Evolutionary conservation across 1,140 invertebrate species (phyloP).

Genomic region (Temnothorax longispinosus): DNA sequence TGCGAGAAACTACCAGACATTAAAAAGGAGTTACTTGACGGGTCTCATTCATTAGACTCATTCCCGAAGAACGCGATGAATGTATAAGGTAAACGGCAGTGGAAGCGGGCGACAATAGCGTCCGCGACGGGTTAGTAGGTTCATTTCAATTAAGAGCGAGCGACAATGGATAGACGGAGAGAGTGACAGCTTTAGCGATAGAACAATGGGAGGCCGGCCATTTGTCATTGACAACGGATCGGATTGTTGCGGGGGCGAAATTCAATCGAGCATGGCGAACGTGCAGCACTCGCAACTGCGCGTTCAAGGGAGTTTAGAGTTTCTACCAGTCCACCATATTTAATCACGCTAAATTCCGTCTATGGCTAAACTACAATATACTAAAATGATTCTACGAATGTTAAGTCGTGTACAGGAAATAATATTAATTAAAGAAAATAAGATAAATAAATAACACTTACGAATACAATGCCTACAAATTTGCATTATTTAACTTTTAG

Average conservation of each 20-base stretch:
- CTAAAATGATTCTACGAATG: neutral
- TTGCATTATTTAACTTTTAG: neutral
- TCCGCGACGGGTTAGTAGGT: conserved; percentile 44
- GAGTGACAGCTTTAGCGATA: conserved; percentile 49
- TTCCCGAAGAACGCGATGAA: conserved; percentile 31
- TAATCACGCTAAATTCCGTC: conserved; percentile 13
- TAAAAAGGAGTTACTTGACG: neutral
- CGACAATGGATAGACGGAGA: conserved; percentile 57
- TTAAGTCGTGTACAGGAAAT: neutral
- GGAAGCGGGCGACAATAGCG: conserved; percentile 20
- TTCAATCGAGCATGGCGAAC: conserved; percentile 59
- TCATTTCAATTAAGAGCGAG: conserved; percentile 56
- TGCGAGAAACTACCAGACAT: neutral
- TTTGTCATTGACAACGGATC: conserved; percentile 62
- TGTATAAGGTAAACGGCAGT: conserved; percentile 28
- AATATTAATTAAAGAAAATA: neutral
- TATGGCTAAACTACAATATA: neutral
- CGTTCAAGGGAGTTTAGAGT: conserved; percentile 26
- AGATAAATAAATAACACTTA: neutral
- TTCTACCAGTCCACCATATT: conserved; percentile 30
- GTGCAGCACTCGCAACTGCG: conserved; percentile 25
- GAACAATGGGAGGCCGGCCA: conserved; percentile 48
- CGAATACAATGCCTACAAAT: neutral
- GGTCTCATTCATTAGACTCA: neutral
- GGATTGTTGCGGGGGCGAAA: conserved; percentile 58